These are phyloP conservation scores for Malacoraja senta DNA, from an alignment of 2,797 vertebrate genomes.

Conservation along the genomic window DNA sequence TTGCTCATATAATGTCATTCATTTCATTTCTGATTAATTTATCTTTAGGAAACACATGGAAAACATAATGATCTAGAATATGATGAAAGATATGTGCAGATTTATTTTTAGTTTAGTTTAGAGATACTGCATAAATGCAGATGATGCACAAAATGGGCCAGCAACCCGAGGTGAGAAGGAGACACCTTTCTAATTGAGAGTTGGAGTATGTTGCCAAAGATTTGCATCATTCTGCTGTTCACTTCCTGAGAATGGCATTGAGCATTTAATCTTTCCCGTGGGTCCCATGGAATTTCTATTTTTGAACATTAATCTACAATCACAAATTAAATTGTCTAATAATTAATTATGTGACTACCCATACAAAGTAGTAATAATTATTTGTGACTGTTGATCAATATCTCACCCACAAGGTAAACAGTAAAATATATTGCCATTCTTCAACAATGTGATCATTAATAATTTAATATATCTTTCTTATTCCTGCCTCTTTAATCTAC, in stretches of 20 bases:
- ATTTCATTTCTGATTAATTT: neutral
- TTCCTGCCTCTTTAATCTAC: neutral
- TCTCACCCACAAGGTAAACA: neutral
- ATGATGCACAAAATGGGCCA: neutral
- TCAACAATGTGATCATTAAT: neutral
- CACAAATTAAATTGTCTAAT: neutral
- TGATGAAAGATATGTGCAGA: neutral
- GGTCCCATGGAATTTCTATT: neutral
- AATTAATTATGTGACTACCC: neutral
- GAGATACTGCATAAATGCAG: no score
- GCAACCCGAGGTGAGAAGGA: neutral
- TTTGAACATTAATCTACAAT: neutral
- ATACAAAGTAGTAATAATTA: neutral
- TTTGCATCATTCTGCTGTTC: neutral
- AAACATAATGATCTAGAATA: neutral
- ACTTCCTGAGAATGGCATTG: neutral
- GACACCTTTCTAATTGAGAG: neutral
- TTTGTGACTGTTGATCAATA: neutral
- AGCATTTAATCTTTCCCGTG: neutral
- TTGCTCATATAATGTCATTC: neutral
- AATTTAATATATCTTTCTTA: neutral
- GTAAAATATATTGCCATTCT: neutral
- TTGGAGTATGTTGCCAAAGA: neutral
- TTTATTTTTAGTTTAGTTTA: no score
- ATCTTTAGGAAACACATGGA: neutral